Conservation (phyloP, 2,797 vertebrate species). For the Onychomys torridus region DNA sequence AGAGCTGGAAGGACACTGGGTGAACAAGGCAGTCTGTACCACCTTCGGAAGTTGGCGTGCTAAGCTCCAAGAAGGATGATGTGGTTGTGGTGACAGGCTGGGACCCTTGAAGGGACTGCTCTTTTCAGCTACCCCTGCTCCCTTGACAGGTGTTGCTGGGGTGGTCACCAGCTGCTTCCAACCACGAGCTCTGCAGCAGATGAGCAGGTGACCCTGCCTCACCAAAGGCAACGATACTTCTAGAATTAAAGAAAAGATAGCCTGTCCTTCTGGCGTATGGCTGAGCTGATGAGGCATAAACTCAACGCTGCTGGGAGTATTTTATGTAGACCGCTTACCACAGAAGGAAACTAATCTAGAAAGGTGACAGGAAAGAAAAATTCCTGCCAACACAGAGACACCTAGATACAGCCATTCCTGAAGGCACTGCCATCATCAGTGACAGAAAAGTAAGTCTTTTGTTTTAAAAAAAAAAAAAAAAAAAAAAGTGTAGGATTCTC, state of each 20-base stretch:
- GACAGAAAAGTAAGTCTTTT: neutral
- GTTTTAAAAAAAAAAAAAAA: neutral
- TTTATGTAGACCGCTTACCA: neutral
- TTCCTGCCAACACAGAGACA: neutral
- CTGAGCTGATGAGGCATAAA: neutral
- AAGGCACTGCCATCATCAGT: neutral
- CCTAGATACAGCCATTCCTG: constrained; percentile 4
- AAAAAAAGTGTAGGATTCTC: neutral
- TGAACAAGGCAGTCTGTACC: neutral
- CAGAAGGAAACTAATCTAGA: neutral
- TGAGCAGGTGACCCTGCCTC: neutral
- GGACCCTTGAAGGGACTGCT: neutral
- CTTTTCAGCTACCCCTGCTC: neutral
- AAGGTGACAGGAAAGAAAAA: neutral
- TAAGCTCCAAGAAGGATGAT: neutral
- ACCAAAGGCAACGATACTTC: neutral
- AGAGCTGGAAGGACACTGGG: neutral
- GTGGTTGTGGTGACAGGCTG: neutral
- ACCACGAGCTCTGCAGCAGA: too few relatives aligned
- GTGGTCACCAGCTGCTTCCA: neutral
- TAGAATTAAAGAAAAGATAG: neutral
- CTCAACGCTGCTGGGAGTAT: neutral
- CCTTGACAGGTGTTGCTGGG: neutral
- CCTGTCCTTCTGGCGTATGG: neutral
- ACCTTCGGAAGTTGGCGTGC: neutral